These are phyloP conservation scores for Drosophila tani DNA, from an alignment of 1,140 invertebrate genomes.

Conservation along the genomic window DNA sequence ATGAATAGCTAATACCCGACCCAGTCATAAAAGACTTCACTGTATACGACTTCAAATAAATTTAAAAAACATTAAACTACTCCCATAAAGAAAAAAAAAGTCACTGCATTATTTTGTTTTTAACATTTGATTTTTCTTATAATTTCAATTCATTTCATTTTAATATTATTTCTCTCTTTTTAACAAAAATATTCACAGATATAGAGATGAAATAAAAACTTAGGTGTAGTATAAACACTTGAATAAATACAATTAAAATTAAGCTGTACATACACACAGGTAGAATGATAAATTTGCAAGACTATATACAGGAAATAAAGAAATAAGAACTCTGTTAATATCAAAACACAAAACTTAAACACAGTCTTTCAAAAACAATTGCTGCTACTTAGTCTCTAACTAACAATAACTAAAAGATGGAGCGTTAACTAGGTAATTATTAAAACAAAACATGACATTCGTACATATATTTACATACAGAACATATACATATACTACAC, in stretches of 20 bases:
- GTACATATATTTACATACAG: slow-evolving; percentile 27
- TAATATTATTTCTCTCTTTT: slow-evolving; percentile 41
- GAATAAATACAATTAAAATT: slow-evolving; percentile 60
- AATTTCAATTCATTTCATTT: slow-evolving; percentile 26
- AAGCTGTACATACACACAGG: slow-evolving; percentile 19
- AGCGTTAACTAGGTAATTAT: slow-evolving; percentile 27
- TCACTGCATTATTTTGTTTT: slow-evolving; percentile 21
- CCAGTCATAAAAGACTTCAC: background rate
- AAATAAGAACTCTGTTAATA: slow-evolving; percentile 32
- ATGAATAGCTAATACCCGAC: background rate
- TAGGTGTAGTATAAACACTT: slow-evolving; percentile 53
- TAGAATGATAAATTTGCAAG: slow-evolving; percentile 6
- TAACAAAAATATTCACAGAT: slow-evolving; percentile 72
- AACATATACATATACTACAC: too few species aligned
- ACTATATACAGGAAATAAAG: slow-evolving; percentile 28
- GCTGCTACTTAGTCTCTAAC: slow-evolving; percentile 69
- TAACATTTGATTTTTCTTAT: slow-evolving; percentile 46
- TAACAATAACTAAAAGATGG: slow-evolving; percentile 58
- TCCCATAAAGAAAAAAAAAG: background rate
- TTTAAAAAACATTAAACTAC: background rate
- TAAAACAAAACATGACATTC: slow-evolving; percentile 46
- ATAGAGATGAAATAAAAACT: slow-evolving; percentile 51
- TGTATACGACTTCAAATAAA: background rate
- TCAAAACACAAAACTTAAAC: slow-evolving; percentile 79
- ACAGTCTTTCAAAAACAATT: slow-evolving; percentile 84